Base-by-base conservation (phyloP, 1,140 invertebrate species). In the Tetraneura akinire region DNA sequence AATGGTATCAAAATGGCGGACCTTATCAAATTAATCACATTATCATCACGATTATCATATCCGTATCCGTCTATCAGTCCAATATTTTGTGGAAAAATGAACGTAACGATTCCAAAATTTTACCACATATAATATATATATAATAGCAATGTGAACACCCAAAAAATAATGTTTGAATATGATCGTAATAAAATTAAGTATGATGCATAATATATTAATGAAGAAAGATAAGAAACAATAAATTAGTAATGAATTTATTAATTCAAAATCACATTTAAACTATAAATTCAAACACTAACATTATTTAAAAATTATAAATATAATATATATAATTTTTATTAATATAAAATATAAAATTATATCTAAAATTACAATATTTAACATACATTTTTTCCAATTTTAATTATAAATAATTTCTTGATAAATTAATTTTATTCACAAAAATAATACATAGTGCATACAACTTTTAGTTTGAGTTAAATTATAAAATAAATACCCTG, bases 351-450 rank as follows among this genome's bases (percentile, higher is more conserved):
- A 45, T 23, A 68, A 68, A 68, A 68, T 57, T 57, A 57, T 13
- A 13, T 57, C 8, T 26, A 13, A 23, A 23, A 57, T 26, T 21
- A 23, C 47, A 47, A 68, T 45, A 23, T 68, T 47, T 45, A 26
- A 57, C 53, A 57, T 47, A 13, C 0, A 1, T 23, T 26, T 57
- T 3, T 47, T 47, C n/a, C 16, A 23, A 2, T 47, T 37, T 37
- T 37, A 45, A 23, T 47, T 10, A 68, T 47, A 68, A 8, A 68
- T 42, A 45, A 1, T 21, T 68, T 11, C 42, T 68, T 42, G 10
- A 68, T 6, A 18, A 45, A 26, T 42, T 66, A 66, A 47, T 45
- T 26, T 9, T 68, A 68, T 45, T 68, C 66, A 68, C 66, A 68
- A 68, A 42, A 8, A 64, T 10, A 47, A 68, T 16, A 16, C 21